Percentiles rank a stretch among this genome's conserved stretches.
phyloP scores from a whole-genome alignment of 1,140 invertebrate species.

The Hermatobates lingyangjiaoensis region DNA sequence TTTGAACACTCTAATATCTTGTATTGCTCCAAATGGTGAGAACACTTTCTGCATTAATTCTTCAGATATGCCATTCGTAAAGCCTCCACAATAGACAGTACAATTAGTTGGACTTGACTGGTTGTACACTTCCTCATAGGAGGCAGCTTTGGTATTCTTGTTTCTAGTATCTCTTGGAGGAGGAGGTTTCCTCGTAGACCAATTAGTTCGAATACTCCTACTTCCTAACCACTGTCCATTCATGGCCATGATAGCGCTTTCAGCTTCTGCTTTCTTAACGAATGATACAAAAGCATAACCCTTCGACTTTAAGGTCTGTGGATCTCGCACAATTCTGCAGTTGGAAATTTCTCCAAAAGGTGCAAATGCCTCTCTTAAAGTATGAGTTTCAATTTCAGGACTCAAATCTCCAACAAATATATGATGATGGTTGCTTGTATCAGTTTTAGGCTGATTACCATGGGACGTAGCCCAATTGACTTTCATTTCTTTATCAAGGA shows the following conservation, averaged over 20 bases:
- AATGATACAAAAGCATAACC: constrained; percentile 99
- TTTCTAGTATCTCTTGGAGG: constrained; percentile 35
- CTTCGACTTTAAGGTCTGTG: constrained; percentile 96
- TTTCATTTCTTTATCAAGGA: constrained; percentile 97
- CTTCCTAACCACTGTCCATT: constrained; percentile 98
- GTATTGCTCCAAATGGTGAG: constrained; percentile 80
- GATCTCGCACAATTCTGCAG: constrained; percentile 94
- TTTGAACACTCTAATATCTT: constrained; percentile 96
- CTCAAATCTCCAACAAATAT: constrained; percentile 99
- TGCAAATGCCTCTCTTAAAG: constrained; percentile 87
- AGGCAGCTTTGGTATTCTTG: constrained; percentile 33
- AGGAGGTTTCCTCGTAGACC: constrained; percentile 95
- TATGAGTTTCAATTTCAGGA: constrained; percentile 96
- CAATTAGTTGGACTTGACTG: constrained; percentile 97
- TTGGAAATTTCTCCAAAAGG: constrained; percentile 99
- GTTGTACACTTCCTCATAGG: constrained; percentile 71
- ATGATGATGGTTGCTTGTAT: constrained; percentile 96
- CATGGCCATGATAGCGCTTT: constrained; percentile 92
- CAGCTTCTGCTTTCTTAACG: constrained; percentile 95
- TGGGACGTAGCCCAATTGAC: constrained; percentile 97
- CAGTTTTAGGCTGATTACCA: constrained; percentile 91
- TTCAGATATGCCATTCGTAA: constrained; percentile 81
- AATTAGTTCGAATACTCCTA: constrained; percentile 95
- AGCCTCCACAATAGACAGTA: constrained; percentile 96
- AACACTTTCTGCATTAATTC: constrained; percentile 94